These are phyloP conservation scores for Machimus rusticus DNA, from an alignment of 2,888 invertebrate species.

Conservation along the genomic window DNA sequence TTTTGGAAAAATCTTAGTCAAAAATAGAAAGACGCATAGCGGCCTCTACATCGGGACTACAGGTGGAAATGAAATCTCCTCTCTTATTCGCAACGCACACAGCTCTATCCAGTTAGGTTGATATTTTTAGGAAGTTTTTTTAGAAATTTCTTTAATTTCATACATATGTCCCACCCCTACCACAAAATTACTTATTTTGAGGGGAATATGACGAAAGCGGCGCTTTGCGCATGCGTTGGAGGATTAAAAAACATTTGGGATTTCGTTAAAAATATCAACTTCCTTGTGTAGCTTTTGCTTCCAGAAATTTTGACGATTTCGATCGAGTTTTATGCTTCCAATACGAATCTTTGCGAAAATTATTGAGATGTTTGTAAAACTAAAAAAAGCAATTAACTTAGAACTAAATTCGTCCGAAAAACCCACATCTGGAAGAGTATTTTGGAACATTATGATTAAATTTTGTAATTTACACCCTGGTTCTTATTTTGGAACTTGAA, in stretches of 20 bases:
- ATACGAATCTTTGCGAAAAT: neutral
- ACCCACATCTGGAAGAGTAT: neutral
- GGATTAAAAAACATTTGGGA: neutral
- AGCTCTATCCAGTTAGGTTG: neutral
- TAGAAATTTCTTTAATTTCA: neutral
- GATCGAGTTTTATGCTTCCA: neutral
- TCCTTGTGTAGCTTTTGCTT: neutral
- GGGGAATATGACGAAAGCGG: neutral
- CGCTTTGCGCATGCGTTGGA: neutral
- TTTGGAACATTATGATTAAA: neutral
- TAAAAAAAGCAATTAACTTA: neutral
- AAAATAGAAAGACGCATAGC: conserved; percentile 15
- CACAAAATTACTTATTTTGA: neutral
- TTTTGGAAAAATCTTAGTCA: neutral
- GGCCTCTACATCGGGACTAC: neutral
- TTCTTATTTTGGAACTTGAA: neutral
- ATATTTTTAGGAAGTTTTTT: conserved; percentile 19
- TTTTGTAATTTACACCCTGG: neutral
- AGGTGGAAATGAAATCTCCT: neutral
- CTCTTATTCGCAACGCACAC: neutral
- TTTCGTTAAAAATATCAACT: neutral
- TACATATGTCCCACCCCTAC: neutral
- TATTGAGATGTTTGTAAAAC: neutral
- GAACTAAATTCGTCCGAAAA: too few relatives aligned
- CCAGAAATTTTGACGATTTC: neutral